Evolutionary conservation across 2,113 vertebrate genomes (phyloP), one percentile per base, ranked within the genome.

Genomic region (Cairina moschata): DNA sequence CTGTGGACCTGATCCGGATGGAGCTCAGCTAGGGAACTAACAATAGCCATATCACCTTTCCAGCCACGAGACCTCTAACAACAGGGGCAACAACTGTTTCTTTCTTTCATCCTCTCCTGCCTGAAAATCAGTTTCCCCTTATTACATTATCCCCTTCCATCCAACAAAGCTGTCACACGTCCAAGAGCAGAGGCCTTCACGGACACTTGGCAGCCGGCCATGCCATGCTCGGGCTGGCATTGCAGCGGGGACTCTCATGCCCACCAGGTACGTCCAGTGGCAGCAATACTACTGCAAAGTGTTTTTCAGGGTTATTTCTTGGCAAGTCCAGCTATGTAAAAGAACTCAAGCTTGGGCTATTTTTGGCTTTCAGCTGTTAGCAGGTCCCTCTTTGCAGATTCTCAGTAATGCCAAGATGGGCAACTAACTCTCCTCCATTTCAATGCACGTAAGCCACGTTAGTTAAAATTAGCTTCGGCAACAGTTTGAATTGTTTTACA

Each of bases 401-500:
- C 36, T 38, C 65, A 52, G 28, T 50, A 16, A 20, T 13, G 6
- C 23, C 55, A 40, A 73, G 32, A 14, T 46, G 42, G 80, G 36
- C 40, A 55, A 32, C 40, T 2, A 50, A 32, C 40, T 2, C 26
- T 58, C 28, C 23, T 72, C 65, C 40, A 5, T 62, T 34, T 28
- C 40, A 56, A 58, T 0, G 0, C 13, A 22, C 14, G 31, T 25
- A 34, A 63, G 62, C 55, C 5, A 3, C 5, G 6, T 4, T 12
- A n/a, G 8, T 31, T 78, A 73, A 66, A 77, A 55, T 31, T 9
- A 16, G 12, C 32, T 54, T 59, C 44, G 14, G 32, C 22, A 21
- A 17, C 32, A 40, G 59, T 60, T 60, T 34, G 42, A 46, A n/a
- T 46, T n/a, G 48, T 29, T 29, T 54, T 72, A 54, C 38, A 40